Conservation (phyloP, 2,888 invertebrate species). For the Iselma pallidipennis region DNA sequence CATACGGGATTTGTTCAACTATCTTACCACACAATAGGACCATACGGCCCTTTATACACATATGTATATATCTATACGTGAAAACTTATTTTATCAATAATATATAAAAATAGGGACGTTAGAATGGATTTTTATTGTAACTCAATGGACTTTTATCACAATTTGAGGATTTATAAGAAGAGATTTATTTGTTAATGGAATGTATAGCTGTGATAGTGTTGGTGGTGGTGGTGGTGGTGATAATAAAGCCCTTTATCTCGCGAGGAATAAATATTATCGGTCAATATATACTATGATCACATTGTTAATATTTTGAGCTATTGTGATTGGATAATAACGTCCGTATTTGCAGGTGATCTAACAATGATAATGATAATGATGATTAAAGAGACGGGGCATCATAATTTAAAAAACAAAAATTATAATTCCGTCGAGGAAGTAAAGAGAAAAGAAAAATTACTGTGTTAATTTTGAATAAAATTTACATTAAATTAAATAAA, state of each 20-base stretch:
- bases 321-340: slow-evolving; percentile 18
- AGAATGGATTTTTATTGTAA: not conserved
- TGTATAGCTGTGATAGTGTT: not conserved
- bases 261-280: slow-evolving; percentile 11
- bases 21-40: slow-evolving; percentile 38
- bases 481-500: too few relatives aligned
- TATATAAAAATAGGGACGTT: not conserved
- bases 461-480: too few relatives aligned
- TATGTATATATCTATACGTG: not conserved
- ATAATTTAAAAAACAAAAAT: too few relatives aligned
- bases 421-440: too few relatives aligned
- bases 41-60: slow-evolving; percentile 8
- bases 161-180: not conserved
- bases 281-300: slow-evolving; percentile 10
- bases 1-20: slow-evolving; percentile 37
- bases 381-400: too few relatives aligned
- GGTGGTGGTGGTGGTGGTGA: not conserved
- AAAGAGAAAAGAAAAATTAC: too few relatives aligned
- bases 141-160: not conserved
- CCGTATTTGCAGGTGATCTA: slow-evolving; percentile 23
- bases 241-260: slow-evolving; percentile 5
- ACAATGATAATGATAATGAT: slow-evolving; percentile 17
- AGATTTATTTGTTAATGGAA: too few relatives aligned
- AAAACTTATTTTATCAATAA: not conserved
- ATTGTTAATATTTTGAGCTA: slow-evolving; percentile 13